phyloP scores from a whole-genome alignment of 1,140 invertebrate species.

The Caerostris darwini region DNA sequence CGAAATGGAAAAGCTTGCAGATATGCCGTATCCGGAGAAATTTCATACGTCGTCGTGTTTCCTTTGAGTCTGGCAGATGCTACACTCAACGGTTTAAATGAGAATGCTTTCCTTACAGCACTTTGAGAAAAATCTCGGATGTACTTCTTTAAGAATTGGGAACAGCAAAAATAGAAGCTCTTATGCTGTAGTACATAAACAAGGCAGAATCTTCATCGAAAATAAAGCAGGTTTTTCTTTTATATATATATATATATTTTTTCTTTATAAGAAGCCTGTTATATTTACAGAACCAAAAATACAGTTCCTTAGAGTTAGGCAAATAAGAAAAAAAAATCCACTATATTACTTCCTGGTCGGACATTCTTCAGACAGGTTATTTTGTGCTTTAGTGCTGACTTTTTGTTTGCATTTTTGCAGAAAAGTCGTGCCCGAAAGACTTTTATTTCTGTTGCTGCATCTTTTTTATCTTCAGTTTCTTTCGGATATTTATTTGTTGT shows the following conservation, averaged over 20 bases:
- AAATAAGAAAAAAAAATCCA: not conserved
- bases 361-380: not conserved
- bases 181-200: not conserved
- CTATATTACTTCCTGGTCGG: conserved; percentile 26
- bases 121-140: too few species aligned
- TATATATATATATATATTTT: not conserved
- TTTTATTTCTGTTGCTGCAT: not conserved
- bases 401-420: not conserved
- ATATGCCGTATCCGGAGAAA: not conserved
- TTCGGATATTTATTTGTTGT: not conserved
- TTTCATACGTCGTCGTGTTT: not conserved
- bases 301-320: not conserved
- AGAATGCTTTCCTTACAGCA: not conserved
- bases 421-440: not conserved
- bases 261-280: not conserved
- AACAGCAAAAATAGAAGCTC: not conserved
- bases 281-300: conserved; percentile 17
- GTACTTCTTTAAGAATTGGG: too few species aligned
- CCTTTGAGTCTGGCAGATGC: not conserved
- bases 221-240: not conserved
- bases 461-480: not conserved
- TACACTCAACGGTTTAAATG: not conserved
- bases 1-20: not conserved
- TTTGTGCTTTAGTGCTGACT: not conserved
- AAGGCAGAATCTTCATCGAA: not conserved